Conservation (phyloP, 2,797 vertebrate species). For the Hephaestus fuliginosus region DNA sequence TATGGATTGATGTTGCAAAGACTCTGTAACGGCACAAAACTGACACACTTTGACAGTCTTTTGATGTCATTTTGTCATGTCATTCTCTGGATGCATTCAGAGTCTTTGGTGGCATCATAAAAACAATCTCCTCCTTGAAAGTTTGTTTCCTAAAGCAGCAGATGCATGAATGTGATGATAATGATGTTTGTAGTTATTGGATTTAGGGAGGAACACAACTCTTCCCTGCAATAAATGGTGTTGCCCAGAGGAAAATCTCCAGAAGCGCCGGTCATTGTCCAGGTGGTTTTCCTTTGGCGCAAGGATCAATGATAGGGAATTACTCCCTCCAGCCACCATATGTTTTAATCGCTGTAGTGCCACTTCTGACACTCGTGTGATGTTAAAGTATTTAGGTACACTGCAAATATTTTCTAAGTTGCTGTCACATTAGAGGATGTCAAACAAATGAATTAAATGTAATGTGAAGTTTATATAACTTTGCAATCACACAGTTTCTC, state of each 20-base stretch:
- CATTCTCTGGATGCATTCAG: not conserved
- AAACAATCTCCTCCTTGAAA: not conserved
- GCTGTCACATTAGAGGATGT: not conserved
- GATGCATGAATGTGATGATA: not conserved
- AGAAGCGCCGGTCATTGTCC: constrained; percentile 33
- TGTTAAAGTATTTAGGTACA: not conserved
- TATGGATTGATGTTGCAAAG: constrained; percentile 18
- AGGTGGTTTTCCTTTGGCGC: constrained; percentile 30
- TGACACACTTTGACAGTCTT: constrained; percentile 23
- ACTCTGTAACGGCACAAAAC: not conserved
- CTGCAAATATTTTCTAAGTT: not conserved
- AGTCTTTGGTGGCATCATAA: not conserved
- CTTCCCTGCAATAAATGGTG: constrained; percentile 43
- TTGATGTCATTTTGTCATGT: constrained; percentile 2
- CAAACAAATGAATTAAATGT: not conserved
- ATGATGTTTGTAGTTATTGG: constrained; percentile 10
- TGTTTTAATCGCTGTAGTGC: constrained; percentile 50
- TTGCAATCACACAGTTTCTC: not conserved
- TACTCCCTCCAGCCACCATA: constrained; percentile 40
- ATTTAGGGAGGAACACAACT: constrained; percentile 25
- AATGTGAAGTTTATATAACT: not conserved
- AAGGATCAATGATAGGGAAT: constrained; percentile 46
- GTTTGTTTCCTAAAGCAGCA: constrained; percentile 11
- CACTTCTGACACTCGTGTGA: constrained; percentile 16
- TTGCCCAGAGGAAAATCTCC: constrained; percentile 36